A percentile compares a stretch with the other conserved stretches of the same genome.
Evolutionary conservation across 2,797 vertebrate genomes (phyloP).

Genomic region (Nothura maculosa): DNA sequence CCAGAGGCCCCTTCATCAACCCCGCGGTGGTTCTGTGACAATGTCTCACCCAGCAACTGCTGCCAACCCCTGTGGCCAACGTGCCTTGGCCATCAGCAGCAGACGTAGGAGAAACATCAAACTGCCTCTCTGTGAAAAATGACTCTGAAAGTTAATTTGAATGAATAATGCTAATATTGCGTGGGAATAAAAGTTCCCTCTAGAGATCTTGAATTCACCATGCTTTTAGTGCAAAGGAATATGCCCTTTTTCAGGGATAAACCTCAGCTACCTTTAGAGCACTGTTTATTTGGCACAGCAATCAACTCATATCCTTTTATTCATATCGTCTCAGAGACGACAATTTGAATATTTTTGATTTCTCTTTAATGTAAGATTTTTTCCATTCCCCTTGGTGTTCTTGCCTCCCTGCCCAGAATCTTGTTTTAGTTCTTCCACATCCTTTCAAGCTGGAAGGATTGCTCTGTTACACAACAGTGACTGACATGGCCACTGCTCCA

Average conservation of each 20-base stretch:
- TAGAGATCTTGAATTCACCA: not conserved
- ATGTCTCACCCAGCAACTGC: not conserved
- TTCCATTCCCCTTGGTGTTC: slow-evolving; percentile 26
- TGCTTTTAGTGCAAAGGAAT: not conserved
- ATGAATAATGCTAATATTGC: not conserved
- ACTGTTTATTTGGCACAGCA: not conserved
- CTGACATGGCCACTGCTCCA: not conserved
- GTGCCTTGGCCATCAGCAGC: not conserved
- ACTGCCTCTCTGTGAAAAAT: not conserved
- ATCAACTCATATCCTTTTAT: slow-evolving; percentile 2
- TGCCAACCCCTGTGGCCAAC: not conserved
- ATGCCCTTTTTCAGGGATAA: not conserved
- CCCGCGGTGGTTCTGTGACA: not conserved
- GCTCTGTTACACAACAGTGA: slow-evolving; percentile 33
- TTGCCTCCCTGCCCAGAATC: slow-evolving; percentile 21
- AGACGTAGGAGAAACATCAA: not conserved
- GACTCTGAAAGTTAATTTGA: not conserved
- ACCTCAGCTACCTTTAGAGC: not conserved
- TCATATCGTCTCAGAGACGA: not conserved
- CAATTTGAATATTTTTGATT: not conserved
- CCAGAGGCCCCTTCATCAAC: not conserved
- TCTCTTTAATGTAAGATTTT: not conserved
- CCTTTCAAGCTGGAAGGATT: slow-evolving; percentile 39
- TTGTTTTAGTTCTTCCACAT: slow-evolving; percentile 35
- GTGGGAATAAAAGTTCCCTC: not conserved